Conservation (phyloP, 2,113 vertebrate genomes). For the Pardalotus punctatus region DNA sequence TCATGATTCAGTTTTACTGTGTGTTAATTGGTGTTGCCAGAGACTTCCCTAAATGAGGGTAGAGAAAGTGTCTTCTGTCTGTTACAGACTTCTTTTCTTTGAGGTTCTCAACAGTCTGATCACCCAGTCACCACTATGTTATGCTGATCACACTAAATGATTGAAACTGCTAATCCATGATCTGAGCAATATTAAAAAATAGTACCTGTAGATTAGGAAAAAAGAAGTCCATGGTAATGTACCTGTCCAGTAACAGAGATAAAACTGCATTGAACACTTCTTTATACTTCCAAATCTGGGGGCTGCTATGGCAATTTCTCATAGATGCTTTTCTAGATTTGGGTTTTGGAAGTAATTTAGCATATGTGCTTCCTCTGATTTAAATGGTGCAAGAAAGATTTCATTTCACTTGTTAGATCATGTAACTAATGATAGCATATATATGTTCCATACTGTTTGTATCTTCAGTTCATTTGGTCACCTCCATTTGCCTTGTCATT, state of each 20-base stretch:
- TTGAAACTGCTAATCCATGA: not conserved
- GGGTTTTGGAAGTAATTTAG: not conserved
- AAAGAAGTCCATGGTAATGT: not conserved
- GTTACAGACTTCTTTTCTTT: not conserved
- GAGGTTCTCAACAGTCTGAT: not conserved
- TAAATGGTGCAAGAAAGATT: not conserved
- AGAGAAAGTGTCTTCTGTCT: not conserved
- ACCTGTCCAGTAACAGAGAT: not conserved
- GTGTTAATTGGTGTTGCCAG: not conserved
- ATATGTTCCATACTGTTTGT: not conserved
- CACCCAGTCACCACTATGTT: not conserved
- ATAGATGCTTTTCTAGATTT: not conserved
- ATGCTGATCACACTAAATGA: not conserved
- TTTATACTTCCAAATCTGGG: not conserved
- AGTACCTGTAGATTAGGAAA: not conserved
- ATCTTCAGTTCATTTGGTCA: not conserved
- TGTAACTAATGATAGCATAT: not conserved
- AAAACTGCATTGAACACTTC: not conserved
- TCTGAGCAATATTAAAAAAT: not conserved
- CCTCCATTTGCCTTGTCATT: not conserved
- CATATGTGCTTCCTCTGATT: not conserved
- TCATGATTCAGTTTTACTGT: not conserved
- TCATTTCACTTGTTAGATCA: not conserved
- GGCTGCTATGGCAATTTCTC: not conserved
- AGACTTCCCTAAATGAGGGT: not conserved